These are phyloP conservation scores for Clarias batrachus DNA, from an alignment of 2,113 vertebrate genomes.

Conservation along the genomic window DNA sequence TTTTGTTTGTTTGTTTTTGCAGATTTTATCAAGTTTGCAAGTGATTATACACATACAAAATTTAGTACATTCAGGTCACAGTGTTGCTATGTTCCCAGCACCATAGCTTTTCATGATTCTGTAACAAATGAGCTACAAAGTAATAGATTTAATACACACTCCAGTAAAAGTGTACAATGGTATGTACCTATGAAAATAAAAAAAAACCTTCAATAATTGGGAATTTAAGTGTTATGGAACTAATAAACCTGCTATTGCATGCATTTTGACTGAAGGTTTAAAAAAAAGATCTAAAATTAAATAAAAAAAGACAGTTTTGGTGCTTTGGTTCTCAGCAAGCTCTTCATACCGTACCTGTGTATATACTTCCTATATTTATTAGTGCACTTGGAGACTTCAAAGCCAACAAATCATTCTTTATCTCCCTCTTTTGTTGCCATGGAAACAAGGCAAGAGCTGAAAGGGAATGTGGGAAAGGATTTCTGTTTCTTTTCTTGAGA, in stretches of 20 bases:
- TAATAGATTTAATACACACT: not conserved
- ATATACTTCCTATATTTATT: constrained; percentile 64
- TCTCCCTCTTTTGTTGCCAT: constrained; percentile 69
- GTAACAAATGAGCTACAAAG: not conserved
- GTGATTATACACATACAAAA: not conserved
- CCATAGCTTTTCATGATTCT: not conserved
- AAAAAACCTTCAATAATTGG: not conserved
- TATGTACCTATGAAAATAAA: not conserved
- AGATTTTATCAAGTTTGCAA: not conserved
- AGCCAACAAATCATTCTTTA: constrained; percentile 64
- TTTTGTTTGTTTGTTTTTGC: not conserved
- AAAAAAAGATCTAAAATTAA: not conserved
- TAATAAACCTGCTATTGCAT: not conserved
- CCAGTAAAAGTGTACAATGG: not conserved
- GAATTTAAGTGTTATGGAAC: no score
- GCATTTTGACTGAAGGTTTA: not conserved
- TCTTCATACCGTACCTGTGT: not conserved
- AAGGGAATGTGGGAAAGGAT: constrained; percentile 58
- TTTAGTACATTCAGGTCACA: not conserved
- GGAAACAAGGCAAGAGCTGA: constrained; percentile 69
- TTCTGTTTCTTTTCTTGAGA: constrained; percentile 57
- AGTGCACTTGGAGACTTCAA: constrained; percentile 59
- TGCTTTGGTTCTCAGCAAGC: not conserved
- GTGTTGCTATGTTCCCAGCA: not conserved
- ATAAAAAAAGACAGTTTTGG: not conserved